Evolutionary conservation across 2,113 vertebrate species (phyloP).

Genomic region (Epinephelus moara): DNA sequence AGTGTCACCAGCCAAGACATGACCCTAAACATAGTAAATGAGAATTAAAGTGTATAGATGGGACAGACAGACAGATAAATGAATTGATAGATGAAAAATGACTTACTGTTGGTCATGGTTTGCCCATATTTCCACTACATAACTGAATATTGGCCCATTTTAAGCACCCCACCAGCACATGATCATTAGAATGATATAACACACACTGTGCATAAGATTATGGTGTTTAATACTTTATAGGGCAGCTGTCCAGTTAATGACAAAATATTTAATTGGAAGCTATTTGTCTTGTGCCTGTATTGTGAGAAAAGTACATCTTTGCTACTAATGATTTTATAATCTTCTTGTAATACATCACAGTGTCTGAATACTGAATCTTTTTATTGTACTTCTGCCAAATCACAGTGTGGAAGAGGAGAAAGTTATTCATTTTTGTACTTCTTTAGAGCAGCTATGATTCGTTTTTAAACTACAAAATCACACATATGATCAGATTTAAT

Average conservation of each 20-base stretch:
- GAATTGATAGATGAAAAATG: neutral
- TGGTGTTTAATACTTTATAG: conserved; percentile 17
- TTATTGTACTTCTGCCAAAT: neutral
- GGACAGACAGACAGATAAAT: neutral
- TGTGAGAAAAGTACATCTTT: neutral
- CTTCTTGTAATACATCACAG: conserved; percentile 18
- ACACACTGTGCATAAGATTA: neutral
- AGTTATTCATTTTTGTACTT: neutral
- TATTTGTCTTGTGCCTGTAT: conserved; percentile 11
- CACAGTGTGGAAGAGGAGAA: neutral
- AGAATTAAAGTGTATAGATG: neutral
- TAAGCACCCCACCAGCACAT: neutral
- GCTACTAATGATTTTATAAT: neutral
- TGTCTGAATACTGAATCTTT: neutral
- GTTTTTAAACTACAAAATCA: neutral
- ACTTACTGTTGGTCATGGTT: neutral
- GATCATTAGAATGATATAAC: conserved; percentile 11
- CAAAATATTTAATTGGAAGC: conserved; percentile 2
- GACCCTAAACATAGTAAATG: neutral
- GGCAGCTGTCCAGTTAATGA: conserved; percentile 5
- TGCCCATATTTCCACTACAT: neutral
- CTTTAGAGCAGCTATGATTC: neutral
- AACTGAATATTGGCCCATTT: neutral
- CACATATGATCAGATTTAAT: neutral
- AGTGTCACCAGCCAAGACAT: no score